Evolutionary conservation across 1,140 invertebrate genomes (phyloP), one percentile per base, ranked within the genome.

Genomic region (Helicoverpa armigera): DNA sequence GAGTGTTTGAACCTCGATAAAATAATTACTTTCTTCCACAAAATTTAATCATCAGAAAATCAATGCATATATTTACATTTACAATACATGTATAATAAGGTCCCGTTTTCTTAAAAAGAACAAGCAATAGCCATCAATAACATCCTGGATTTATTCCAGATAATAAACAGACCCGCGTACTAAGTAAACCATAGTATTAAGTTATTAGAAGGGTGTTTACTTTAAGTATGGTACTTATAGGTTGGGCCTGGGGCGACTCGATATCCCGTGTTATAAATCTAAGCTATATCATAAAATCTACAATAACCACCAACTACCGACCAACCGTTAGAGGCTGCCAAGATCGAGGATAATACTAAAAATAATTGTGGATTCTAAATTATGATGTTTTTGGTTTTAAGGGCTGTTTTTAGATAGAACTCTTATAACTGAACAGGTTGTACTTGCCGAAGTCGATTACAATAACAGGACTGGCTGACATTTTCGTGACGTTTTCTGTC

Each of bases 211-310:
- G 13, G 58, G 74, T 82, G 74, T 69, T 76, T 78, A 73, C 56
- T 76, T 81, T 69, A 81, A 76, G 79, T 81, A 81, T 65, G 48
- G 69, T 75, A 76, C 72, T 75, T 69, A 76, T 50, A 60, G 43
- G 51, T 29, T 72, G 2, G 43, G 53, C 70, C 72, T 58, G 29
- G 51, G 70, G 60, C 61, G 72, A 67, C 48, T n/a, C 43, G 79
- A 74, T 80, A 67, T 35, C 50, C 23, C 50, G 60, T 3, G 48
- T 73, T 72, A 82, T 82, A 82, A 82, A 82, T 82, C 80, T 78
- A 50, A 63, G 61, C 16, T 16, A 53, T 82, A 82, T 82, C 80
- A 70, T 82, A 77, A 78, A 82, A 77, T 82, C 74, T 82, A 18
- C 74, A 63, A 82, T 82, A 77, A 77, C 73, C 73, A 56, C 61